phyloP scores from a whole-genome alignment of 2,797 vertebrate species.

The Emys orbicularis region DNA sequence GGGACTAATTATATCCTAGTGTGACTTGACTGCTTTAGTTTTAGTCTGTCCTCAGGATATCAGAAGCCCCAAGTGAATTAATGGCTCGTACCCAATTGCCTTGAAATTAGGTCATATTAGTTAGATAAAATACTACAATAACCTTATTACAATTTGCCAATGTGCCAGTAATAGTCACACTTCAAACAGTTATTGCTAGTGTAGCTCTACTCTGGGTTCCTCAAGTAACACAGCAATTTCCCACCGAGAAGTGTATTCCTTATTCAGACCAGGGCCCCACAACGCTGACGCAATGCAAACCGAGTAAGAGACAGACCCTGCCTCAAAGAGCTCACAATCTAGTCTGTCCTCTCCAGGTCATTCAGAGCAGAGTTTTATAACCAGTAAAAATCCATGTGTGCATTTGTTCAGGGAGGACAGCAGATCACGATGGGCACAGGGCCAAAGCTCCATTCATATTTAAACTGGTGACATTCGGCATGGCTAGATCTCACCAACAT shows the following conservation, averaged over 20 bases:
- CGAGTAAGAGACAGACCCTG: neutral
- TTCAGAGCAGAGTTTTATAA: neutral
- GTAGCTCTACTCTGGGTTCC: rapidly evolving
- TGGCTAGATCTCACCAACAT: neutral
- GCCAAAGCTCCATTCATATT: neutral
- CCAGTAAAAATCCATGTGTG: neutral
- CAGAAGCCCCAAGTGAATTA: neutral
- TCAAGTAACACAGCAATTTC: neutral
- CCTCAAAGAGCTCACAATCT: neutral
- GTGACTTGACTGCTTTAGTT: rapidly evolving
- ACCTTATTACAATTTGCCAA: neutral
- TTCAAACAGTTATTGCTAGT: rapidly evolving
- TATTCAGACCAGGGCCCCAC: neutral
- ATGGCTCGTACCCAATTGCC: neutral
- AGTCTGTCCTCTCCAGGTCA: neutral
- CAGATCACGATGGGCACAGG: neutral
- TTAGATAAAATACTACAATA: neutral
- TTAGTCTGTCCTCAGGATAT: rapidly evolving
- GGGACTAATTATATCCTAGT: neutral
- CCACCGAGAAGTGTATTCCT: too few relatives aligned
- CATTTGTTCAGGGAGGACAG: neutral
- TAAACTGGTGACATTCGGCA: neutral
- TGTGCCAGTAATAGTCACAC: rapidly evolving
- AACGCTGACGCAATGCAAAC: neutral
- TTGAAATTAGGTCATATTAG: slow-evolving; percentile 39